Evolutionary conservation across 2,888 invertebrate genomes (phyloP).

Genomic region (Torymus aiolomorphi): DNA sequence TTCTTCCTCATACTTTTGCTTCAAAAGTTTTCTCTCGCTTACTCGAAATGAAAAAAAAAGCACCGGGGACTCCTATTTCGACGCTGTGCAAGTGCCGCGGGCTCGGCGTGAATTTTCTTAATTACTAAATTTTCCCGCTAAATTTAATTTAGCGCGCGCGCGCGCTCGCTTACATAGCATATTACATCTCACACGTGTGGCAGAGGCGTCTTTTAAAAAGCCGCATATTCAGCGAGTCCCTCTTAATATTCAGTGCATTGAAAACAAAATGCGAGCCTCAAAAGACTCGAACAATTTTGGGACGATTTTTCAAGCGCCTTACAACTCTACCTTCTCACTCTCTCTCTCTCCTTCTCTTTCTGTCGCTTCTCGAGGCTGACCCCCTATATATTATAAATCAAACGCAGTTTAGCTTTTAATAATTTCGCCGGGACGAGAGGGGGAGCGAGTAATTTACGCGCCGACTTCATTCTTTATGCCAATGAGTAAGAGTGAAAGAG

Average conservation of each 20-base stretch:
- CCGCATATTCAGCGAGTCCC: too few species aligned
- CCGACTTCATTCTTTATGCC: slow-evolving; percentile 66
- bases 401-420: slow-evolving; percentile 75
- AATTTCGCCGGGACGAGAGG: slow-evolving; percentile 64
- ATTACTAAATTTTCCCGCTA: too few species aligned
- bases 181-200: too few species aligned
- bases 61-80: background rate
- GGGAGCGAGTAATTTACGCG: slow-evolving; percentile 66
- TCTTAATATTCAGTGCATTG: too few species aligned
- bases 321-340: slow-evolving; percentile 16
- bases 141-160: too few species aligned
- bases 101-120: too few species aligned
- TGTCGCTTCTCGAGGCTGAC: slow-evolving; percentile 59
- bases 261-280: too few species aligned
- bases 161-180: too few species aligned
- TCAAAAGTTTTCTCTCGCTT: slow-evolving; percentile 24
- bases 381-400: slow-evolving; percentile 75
- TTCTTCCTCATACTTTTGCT: slow-evolving; percentile 1
- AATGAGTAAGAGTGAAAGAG: slow-evolving; percentile 36
- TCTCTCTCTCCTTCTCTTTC: slow-evolving; percentile 16
- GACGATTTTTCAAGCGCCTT: background rate
- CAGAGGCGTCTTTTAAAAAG: too few species aligned
- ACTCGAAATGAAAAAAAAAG: background rate
- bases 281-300: background rate
- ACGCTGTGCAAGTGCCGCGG: background rate